Percentiles rank a stretch among this genome's conserved stretches.
phyloP scores from a whole-genome alignment of 2,113 vertebrate species.

The Plestiodon gilberti region DNA sequence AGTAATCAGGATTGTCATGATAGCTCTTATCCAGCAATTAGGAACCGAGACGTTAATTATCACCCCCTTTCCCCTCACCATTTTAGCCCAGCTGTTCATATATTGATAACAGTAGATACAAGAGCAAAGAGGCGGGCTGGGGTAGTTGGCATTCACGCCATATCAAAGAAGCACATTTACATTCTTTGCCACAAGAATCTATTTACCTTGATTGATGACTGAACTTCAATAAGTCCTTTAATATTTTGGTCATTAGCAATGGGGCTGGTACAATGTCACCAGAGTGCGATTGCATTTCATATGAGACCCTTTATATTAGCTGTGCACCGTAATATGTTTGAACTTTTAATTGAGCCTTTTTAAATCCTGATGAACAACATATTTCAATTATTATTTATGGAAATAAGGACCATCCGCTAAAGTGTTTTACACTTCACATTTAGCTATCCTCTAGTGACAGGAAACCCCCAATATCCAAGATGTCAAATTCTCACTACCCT shows the following conservation, averaged over 20 bases:
- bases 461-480: not conserved
- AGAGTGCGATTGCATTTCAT: conserved; percentile 58
- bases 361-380: conserved; percentile 62
- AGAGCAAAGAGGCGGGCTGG: not conserved
- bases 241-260: conserved; percentile 72
- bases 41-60: conserved; percentile 53
- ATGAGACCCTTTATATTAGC: conserved; percentile 54
- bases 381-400: conserved; percentile 46
- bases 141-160: conserved; percentile 56
- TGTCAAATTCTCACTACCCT: conserved; percentile 2
- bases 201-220: conserved; percentile 74
- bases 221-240: conserved; percentile 71
- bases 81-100: conserved; percentile 53
- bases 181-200: conserved; percentile 69
- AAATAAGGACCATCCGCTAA: conserved; percentile 46
- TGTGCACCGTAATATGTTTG: conserved; percentile 53
- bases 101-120: conserved; percentile 51
- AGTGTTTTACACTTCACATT: not conserved
- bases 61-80: conserved; percentile 21
- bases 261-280: conserved; percentile 56
- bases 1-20: conserved; percentile 27
- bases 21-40: conserved; percentile 57
- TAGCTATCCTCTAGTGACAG: not conserved
- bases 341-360: conserved; percentile 66
- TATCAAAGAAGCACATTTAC: conserved; percentile 63